Evolutionary conservation across 2,113 vertebrate genomes (phyloP), one percentile per base, ranked within the genome.

Genomic region (Ahaetulla prasina): DNA sequence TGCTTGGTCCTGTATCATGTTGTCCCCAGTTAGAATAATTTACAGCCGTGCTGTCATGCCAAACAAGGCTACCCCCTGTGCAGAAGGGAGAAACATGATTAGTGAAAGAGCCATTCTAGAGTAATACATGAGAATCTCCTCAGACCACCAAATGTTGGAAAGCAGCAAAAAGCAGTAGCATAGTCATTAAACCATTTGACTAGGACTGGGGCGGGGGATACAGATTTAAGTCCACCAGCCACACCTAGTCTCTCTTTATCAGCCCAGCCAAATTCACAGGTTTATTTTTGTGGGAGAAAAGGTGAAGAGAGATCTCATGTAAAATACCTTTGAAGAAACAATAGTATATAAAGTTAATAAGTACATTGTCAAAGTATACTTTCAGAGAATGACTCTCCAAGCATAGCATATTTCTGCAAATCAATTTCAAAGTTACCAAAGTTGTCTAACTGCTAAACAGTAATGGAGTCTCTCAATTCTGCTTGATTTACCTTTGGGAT

Each of bases 11-110:
- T 0, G 98, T 97, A 52, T 98, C 98, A 0, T 98, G 98, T 90
- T 97, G 95, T 27, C 98, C 99, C 99, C 99, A 99, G 98, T 99
- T 99, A 91, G 98, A 99, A 96, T 98, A 99, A 57, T 98, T 98
- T 95, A 99, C 98, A 0, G 97, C 98, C 0, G 96, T 97, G 95
- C 98, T 98, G 97, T 99, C 98, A 1, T 98, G 98, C 99, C 99
- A 99, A 92, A 99, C 97, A 60, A 99, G 98, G 50, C 96, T 97
- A 89, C 98, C 98, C 45, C 98, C 99, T 99, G 91, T 2, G 43
- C 52, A 89, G 86, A n/a, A 30, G 45, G 49, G 87, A 35, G 68
- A 49, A n/a, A 0, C 52, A 39, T 30, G 27, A 30, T 53, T 7
- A 84, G 23, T 91, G 89, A 86, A 0, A 0, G 45, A n/a, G 91